phyloP scores from a whole-genome alignment of 2,888 invertebrate species.

The Malthinus seriepunctatus region DNA sequence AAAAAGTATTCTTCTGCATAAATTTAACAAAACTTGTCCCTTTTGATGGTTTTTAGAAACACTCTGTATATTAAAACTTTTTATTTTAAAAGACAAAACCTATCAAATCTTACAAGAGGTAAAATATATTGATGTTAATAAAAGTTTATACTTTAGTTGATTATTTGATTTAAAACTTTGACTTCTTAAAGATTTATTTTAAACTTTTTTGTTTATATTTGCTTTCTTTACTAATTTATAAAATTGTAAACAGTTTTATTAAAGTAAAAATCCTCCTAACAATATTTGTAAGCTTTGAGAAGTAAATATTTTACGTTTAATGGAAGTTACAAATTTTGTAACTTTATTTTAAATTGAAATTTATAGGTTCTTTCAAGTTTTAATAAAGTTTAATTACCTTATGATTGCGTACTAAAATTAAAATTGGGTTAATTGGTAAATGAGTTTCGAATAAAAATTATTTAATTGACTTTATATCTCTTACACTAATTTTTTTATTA shows the following conservation, averaged over 20 bases:
- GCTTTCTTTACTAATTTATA: background rate
- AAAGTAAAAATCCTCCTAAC: background rate
- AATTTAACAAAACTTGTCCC: too few species aligned
- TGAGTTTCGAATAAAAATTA: constrained; percentile 7
- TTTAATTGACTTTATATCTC: constrained; percentile 9
- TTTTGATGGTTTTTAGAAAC: too few species aligned
- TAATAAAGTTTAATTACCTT: constrained; percentile 24
- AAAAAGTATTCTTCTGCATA: too few species aligned
- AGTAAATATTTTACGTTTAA: constrained; percentile 21
- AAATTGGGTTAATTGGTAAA: constrained; percentile 18
- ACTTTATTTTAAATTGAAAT: constrained; percentile 20
- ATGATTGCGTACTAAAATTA: constrained; percentile 22
- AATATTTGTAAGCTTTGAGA: background rate
- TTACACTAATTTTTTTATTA: too few species aligned
- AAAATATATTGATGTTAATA: background rate
- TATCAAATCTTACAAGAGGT: background rate
- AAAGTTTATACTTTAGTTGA: constrained; percentile 5
- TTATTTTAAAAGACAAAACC: too few species aligned
- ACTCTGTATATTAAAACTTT: too few species aligned
- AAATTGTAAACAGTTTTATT: background rate
- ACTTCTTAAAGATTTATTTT: background rate
- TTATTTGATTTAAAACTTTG: constrained; percentile 1
- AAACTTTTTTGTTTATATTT: background rate
- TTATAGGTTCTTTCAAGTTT: constrained; percentile 19
- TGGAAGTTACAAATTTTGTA: constrained; percentile 17